phyloP scores from a whole-genome alignment of 2,888 invertebrate species.

The Conchocele bisecta region DNA sequence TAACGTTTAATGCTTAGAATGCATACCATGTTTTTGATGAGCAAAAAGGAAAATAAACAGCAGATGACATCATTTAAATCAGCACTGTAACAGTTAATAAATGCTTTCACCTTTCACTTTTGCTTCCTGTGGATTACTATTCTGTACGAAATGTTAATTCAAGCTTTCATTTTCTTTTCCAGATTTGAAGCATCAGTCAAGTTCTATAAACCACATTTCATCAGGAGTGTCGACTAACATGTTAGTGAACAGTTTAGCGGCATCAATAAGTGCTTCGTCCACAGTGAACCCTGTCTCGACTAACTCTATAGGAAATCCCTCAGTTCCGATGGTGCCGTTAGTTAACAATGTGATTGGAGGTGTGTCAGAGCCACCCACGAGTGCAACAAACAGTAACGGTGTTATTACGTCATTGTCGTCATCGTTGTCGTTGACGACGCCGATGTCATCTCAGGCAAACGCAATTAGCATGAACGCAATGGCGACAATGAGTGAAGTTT shows the following conservation, averaged over 20 bases:
- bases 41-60: no score
- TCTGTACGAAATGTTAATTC: no score
- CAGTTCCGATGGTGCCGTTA: constrained; percentile 85
- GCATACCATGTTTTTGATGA: no score
- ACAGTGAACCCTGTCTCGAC: constrained; percentile 73
- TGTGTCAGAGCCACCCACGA: constrained; percentile 40
- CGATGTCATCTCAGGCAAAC: constrained; percentile 60
- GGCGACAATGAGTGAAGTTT: not conserved
- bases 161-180: constrained; percentile 54
- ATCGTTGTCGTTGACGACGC: constrained; percentile 42
- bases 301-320: constrained; percentile 80
- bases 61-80: no score
- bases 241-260: constrained; percentile 67
- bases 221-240: constrained; percentile 82
- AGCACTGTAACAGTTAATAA: no score
- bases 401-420: constrained; percentile 60
- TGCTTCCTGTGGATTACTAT: no score
- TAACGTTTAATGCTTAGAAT: no score
- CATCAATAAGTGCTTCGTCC: constrained; percentile 64
- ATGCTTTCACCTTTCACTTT: no score
- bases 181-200: constrained; percentile 78
- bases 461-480: constrained; percentile 55
- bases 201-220: constrained; percentile 76
- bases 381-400: constrained; percentile 64
- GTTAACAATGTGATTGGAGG: constrained; percentile 67